Conservation (phyloP, 2,113 vertebrate species). For the Clupea harengus region DNA sequence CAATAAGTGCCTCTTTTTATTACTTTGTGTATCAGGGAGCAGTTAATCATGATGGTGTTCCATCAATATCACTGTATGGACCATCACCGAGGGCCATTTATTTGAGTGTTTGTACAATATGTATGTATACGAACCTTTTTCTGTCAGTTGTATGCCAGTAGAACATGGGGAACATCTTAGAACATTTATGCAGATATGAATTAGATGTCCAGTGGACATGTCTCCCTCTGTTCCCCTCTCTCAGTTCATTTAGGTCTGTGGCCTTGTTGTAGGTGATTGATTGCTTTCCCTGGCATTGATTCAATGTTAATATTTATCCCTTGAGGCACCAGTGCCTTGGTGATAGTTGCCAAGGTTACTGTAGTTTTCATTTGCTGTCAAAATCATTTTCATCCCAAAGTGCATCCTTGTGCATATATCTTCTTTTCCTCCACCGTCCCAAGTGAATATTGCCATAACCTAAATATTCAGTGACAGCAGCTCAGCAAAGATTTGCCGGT, state of each 20-base stretch:
- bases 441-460: neutral
- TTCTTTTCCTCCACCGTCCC: neutral
- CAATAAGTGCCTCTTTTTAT: neutral
- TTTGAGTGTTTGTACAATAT: neutral
- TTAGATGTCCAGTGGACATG: neutral
- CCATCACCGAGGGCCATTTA: neutral
- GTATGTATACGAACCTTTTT: neutral
- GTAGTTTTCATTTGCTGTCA: constrained; percentile 50
- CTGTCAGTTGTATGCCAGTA: neutral
- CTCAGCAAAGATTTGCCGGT: no score
- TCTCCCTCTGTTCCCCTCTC: constrained; percentile 16
- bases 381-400: constrained; percentile 29
- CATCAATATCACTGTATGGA: neutral
- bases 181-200: neutral
- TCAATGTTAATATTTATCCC: constrained; percentile 47
- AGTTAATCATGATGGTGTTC: neutral
- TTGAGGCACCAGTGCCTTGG: constrained; percentile 59
- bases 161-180: neutral
- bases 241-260: constrained; percentile 24
- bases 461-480: neutral
- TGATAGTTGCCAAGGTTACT: constrained; percentile 76
- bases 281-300: constrained; percentile 23
- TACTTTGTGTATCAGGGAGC: neutral
- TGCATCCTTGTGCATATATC: neutral
- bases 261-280: constrained; percentile 19